These are phyloP conservation scores for Pangasius mekongensis DNA, from an alignment of 2,797 vertebrate species.

Conservation along the genomic window DNA sequence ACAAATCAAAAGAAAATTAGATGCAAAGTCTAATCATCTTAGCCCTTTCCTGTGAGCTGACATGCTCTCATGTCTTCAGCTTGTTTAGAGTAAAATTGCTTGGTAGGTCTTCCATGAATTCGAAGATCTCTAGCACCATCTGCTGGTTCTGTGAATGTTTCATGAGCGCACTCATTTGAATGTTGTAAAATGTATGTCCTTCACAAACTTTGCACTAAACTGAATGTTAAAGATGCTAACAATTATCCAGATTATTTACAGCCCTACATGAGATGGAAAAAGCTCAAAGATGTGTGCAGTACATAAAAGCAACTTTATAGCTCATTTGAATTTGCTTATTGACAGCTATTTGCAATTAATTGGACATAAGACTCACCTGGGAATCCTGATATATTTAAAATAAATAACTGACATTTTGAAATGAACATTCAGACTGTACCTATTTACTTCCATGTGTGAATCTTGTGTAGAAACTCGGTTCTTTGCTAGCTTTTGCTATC, in stretches of 20 bases:
- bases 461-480: background rate
- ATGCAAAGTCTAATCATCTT: background rate
- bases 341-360: background rate
- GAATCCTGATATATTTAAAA: background rate
- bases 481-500: background rate
- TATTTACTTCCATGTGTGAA: background rate
- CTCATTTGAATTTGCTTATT: background rate
- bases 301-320: background rate
- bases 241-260: background rate
- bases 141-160: background rate
- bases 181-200: background rate
- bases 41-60: background rate
- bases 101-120: background rate
- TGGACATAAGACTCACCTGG: background rate
- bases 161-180: background rate
- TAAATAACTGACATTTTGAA: background rate
- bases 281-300: background rate
- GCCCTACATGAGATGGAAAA: background rate
- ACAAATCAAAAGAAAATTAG: background rate
- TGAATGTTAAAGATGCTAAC: background rate
- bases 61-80: background rate
- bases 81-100: background rate
- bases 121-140: slow-evolving; percentile 32
- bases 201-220: background rate
- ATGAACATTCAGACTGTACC: background rate